Evolutionary conservation across 2,888 invertebrate species (phyloP).

Genomic region (Itoplectis maculator): DNA sequence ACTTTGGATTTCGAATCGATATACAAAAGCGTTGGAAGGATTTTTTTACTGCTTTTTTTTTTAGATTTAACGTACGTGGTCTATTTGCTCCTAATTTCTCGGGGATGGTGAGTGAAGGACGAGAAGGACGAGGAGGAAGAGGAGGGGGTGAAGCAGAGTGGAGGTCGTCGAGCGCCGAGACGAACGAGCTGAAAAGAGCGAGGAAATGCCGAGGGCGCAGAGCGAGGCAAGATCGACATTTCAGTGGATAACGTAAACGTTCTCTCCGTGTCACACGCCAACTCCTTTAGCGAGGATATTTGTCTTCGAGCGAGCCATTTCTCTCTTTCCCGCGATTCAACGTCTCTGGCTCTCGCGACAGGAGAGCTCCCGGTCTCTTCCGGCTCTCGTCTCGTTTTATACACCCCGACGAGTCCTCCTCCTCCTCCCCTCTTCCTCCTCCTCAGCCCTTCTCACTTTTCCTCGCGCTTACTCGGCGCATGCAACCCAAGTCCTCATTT

Average conservation of each 20-base stretch:
- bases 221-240: conserved; percentile 60
- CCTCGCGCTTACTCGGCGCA: conserved; percentile 27
- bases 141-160: not conserved
- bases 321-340: conserved; percentile 56
- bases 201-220: conserved; percentile 19
- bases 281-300: conserved; percentile 66
- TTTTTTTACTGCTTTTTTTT: conserved; percentile 16
- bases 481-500: conserved; percentile 27
- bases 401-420: conserved; percentile 18
- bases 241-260: conserved; percentile 65
- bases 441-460: conserved; percentile 38
- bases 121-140: conserved; percentile 1
- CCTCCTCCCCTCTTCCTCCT: too few relatives aligned
- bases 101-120: not conserved
- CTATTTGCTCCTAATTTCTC: conserved; percentile 50
- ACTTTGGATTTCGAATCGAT: conserved; percentile 37
- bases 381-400: conserved; percentile 28
- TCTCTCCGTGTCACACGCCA: conserved; percentile 65
- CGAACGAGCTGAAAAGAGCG: conserved; percentile 63
- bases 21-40: conserved; percentile 39
- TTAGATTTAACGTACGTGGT: conserved; percentile 22
- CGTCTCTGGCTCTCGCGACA: conserved; percentile 39
- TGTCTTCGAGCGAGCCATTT: conserved; percentile 64
- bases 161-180: conserved; percentile 29
- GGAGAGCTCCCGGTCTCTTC: conserved; percentile 17